Evolutionary conservation across 2,888 invertebrate genomes (phyloP), one percentile per base, ranked within the genome.

Genomic region (Corbicula japonica): DNA sequence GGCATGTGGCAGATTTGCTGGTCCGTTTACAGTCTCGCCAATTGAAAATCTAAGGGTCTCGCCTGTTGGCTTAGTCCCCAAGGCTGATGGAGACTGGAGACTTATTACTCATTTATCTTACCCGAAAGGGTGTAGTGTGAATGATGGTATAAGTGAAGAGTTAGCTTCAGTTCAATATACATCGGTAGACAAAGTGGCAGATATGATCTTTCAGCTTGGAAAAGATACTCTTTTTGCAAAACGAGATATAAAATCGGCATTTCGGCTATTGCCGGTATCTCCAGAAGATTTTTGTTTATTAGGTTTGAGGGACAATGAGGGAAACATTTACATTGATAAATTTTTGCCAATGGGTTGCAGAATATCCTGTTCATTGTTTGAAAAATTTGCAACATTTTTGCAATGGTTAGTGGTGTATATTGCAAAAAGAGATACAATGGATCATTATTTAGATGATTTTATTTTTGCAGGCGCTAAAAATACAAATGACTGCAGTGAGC

Each of bases 381-480:
- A 65, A 60, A 30, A 34, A 18, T 76, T 70, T 46, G 23, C 70
- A n/a, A 63, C 56, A 5, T 63, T 63, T 41, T 23, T 68, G 5
- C 32, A 78, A 12, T 73, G 68, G 63, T 18, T 69, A 23, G 15
- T 74, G 0, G 23, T 2, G 1, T 21, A 48, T 21, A 21, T 23
- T 28, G 15, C 61, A 12, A 28, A 32, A 18, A 8, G 32, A 15
- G 30, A 58, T 21, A 32, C 30, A 5, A 18, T 56, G 15, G 60
- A 63, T 18, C 71, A 72, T 72, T 66, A 60, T 61, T 44, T 77
- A 34, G 72, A 77, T 63, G 77, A 77, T 56, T 77, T 72, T 41
- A 26, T 72, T 23, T 65, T 71, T 41, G 18, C 15, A 30, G 66
- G 52, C n/a, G 3, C 18, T 15, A 1, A 23, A 2, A 18, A 26